Evolutionary conservation across 2,888 invertebrate genomes (phyloP).

Genomic region (Eumacrocentrus americanus): DNA sequence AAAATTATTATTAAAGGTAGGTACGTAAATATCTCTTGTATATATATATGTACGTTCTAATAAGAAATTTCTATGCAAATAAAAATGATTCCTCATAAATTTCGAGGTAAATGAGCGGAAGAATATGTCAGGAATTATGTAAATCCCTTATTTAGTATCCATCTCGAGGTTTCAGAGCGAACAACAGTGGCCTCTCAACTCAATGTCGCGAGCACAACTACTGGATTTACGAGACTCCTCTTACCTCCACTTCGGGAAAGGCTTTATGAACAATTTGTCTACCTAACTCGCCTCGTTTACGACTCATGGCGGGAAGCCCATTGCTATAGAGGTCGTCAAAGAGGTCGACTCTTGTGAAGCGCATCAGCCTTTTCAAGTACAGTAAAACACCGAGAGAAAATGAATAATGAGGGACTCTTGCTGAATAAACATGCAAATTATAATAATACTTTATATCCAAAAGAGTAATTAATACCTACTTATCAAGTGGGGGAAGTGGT

Average conservation of each 20-base stretch:
- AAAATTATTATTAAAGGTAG: neutral
- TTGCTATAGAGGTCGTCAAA: slow-evolving; percentile 12
- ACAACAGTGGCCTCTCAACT: slow-evolving; percentile 17
- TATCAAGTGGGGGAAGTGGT: neutral
- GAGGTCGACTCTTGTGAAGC: slow-evolving; percentile 10
- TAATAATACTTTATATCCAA: too few relatives aligned
- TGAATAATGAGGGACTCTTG: too few relatives aligned
- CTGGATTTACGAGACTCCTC: slow-evolving; percentile 21
- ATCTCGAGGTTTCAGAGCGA: slow-evolving; percentile 2
- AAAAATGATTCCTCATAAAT: slow-evolving; percentile 11
- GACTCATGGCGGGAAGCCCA: slow-evolving; percentile 22
- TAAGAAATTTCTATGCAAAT: slow-evolving; percentile 1
- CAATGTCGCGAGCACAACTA: slow-evolving; percentile 19
- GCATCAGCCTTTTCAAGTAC: too few relatives aligned
- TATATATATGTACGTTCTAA: neutral
- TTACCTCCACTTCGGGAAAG: slow-evolving; percentile 10
- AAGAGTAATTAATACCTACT: slow-evolving; percentile 7
- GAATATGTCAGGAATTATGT: slow-evolving; percentile 15
- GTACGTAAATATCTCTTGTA: neutral
- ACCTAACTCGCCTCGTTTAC: slow-evolving; percentile 30
- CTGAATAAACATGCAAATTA: slow-evolving; percentile 2
- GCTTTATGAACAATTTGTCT: slow-evolving; percentile 34
- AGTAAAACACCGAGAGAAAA: too few relatives aligned
- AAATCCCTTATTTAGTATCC: slow-evolving; percentile 16
- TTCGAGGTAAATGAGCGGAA: slow-evolving; percentile 8